A percentile compares a stretch with the other conserved stretches of the same genome.
Evolutionary conservation across 1,140 invertebrate species (phyloP).

Genomic region (Dreissena rostriformis): DNA sequence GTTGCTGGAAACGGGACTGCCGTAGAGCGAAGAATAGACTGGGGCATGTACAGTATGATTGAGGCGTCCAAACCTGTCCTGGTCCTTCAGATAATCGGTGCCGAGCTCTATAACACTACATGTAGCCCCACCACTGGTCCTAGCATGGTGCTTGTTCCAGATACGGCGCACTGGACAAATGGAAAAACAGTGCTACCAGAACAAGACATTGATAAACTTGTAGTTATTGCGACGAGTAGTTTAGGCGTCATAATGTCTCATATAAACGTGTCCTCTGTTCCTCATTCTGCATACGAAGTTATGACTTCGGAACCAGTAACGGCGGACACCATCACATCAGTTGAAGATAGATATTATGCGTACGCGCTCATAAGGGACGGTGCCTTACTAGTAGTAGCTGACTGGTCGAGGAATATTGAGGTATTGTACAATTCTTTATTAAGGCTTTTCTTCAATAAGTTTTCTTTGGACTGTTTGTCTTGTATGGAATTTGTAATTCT

Average conservation of each 20-base stretch:
- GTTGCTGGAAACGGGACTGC: slow-evolving; percentile 14
- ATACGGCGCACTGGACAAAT: slow-evolving; percentile 7
- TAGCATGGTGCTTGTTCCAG: slow-evolving; percentile 32
- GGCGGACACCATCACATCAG: not conserved
- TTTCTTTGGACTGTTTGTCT: not conserved
- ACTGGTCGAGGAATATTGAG: slow-evolving; percentile 19
- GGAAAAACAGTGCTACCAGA: not conserved
- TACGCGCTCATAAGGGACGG: slow-evolving; percentile 4
- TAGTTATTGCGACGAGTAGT: not conserved
- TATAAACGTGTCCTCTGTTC: not conserved
- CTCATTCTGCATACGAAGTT: not conserved
- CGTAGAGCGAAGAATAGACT: slow-evolving; percentile 31
- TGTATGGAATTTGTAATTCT: not conserved
- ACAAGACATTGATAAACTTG: not conserved
- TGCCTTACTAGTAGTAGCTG: slow-evolving; percentile 1
- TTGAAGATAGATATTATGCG: too few species aligned
- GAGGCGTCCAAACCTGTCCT: slow-evolving; percentile 18
- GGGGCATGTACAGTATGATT: slow-evolving; percentile 12
- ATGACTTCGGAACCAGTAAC: not conserved
- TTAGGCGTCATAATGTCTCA: not conserved
- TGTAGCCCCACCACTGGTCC: not conserved
- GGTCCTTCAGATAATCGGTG: slow-evolving; percentile 23
- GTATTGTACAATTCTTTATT: not conserved
- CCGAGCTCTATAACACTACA: slow-evolving; percentile 33
- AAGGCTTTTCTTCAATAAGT: not conserved